phyloP scores from a whole-genome alignment of 2,888 invertebrate species.

The Ptycholaimellus sp. region DNA sequence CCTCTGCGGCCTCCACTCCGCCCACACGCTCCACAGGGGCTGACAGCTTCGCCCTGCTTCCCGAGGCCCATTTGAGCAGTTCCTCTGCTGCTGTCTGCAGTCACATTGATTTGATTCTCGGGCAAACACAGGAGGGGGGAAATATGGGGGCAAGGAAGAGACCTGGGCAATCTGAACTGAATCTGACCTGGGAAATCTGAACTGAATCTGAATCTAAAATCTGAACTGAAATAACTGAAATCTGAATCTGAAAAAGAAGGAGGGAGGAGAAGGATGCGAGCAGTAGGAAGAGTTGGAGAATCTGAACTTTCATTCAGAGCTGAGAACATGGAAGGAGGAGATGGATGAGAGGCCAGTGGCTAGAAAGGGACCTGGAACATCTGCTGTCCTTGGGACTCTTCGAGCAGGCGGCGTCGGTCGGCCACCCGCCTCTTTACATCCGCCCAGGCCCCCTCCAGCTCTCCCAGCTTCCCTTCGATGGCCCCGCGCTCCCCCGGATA shows the following conservation, averaged over 20 bases:
- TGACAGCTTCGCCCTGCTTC: too few relatives aligned
- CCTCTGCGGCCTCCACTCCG: conserved; percentile 64
- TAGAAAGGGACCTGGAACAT: conserved; percentile 42
- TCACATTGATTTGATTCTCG: neutral
- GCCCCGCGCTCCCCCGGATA: conserved; percentile 70
- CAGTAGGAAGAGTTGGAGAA: too few relatives aligned
- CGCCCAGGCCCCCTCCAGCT: conserved; percentile 65
- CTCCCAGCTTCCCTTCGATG: conserved; percentile 55
- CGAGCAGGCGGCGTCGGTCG: conserved; percentile 55
- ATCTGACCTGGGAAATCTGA: too few relatives aligned
- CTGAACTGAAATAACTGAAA: too few relatives aligned
- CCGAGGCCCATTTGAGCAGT: conserved; percentile 12
- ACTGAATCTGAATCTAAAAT: too few relatives aligned
- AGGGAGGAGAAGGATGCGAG: too few relatives aligned
- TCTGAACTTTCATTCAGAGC: too few relatives aligned
- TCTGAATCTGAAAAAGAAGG: neutral
- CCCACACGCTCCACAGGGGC: conserved; percentile 2
- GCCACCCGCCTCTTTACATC: conserved; percentile 53
- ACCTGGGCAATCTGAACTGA: too few relatives aligned
- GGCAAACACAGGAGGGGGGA: too few relatives aligned
- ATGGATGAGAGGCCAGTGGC: conserved; percentile 3
- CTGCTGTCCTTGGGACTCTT: conserved; percentile 80
- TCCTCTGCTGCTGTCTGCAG: conserved; percentile 6
- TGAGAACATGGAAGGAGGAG: too few relatives aligned
- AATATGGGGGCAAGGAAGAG: too few relatives aligned